These are phyloP conservation scores for Dryadula phaetusa DNA, from an alignment of 2,888 invertebrate genomes.

Conservation along the genomic window DNA sequence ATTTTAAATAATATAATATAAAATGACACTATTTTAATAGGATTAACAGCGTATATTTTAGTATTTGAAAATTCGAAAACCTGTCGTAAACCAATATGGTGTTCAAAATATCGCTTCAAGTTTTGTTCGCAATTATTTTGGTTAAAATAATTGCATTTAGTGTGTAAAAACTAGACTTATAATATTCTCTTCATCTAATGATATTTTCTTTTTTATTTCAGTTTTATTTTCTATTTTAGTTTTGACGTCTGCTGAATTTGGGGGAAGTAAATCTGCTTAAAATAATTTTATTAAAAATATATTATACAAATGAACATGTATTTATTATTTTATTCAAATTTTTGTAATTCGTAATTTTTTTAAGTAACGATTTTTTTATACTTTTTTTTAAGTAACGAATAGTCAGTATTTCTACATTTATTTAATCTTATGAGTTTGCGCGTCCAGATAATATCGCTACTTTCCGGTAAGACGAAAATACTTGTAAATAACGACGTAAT, in stretches of 20 bases:
- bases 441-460: constrained; percentile 43
- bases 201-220: constrained; percentile 69
- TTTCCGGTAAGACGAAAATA: constrained; percentile 56
- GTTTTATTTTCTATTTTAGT: constrained; percentile 76
- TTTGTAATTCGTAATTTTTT: not conserved
- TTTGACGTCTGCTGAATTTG: constrained; percentile 53
- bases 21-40: no score
- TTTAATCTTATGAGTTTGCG: constrained; percentile 38
- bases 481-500: constrained; percentile 81
- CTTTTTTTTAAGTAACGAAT: not conserved
- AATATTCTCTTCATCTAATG: no score
- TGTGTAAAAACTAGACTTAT: no score
- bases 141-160: no score
- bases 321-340: not conserved
- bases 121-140: no score
- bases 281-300: constrained; percentile 22
- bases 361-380: no score
- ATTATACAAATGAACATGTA: not conserved
- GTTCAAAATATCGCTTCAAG: no score
- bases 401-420: constrained; percentile 38
- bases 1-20: not conserved
- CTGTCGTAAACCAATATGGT: no score
- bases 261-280: constrained; percentile 46
- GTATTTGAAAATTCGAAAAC: no score
- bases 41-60: no score